Base-by-base conservation (phyloP, 2,113 vertebrate species). In the Gadus macrocephalus region DNA sequence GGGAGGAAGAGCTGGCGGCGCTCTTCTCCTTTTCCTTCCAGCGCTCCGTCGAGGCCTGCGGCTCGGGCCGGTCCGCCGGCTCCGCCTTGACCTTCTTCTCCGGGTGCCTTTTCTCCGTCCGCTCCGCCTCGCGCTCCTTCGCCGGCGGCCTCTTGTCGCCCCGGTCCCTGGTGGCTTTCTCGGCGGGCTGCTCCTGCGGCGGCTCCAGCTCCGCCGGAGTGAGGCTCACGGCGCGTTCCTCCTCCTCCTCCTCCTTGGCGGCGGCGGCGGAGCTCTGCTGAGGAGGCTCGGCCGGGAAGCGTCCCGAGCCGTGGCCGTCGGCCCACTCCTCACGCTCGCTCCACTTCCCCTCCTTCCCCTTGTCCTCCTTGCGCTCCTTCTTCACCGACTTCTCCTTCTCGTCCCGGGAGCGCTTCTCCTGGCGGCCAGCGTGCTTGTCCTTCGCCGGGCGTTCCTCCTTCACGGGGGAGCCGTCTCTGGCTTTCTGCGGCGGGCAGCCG, bases 51-150 rank as follows among this genome's bases (percentile, higher is more conserved):
- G 80, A 91, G 62, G 95, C 96, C 84, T 89, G 92, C 15, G 87
- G 63, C 66, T 99, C 96, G 7, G 89, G 64, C 89, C 93, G 97
- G 74, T 98, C 96, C 72, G 88, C 78, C 73, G 94, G 93, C 25
- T 99, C 97, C 17, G 88, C 87, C 87, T 94, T 98, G 22, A 91
- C 67, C 74, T 95, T 98, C 79, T 93, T 99, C 25, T 99, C 97
- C 88, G 75, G 83, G 85, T 87, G 91, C 88, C 90, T 96, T 88
- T 91, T 96, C 78, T 98, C 96, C 67, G 58, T 63, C 84, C 94
- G 98, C 53, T 99, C 96, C 17, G 70, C 17, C 15, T 98, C 96
- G 73, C 90, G 94, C 76, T 98, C 96, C 81, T 94, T 98, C 73
- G 77, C 85, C 38, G 87, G 90, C 42, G 86, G 83, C 78, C 93